Conservation (phyloP, 2,113 vertebrate species). For the Promerops cafer region DNA sequence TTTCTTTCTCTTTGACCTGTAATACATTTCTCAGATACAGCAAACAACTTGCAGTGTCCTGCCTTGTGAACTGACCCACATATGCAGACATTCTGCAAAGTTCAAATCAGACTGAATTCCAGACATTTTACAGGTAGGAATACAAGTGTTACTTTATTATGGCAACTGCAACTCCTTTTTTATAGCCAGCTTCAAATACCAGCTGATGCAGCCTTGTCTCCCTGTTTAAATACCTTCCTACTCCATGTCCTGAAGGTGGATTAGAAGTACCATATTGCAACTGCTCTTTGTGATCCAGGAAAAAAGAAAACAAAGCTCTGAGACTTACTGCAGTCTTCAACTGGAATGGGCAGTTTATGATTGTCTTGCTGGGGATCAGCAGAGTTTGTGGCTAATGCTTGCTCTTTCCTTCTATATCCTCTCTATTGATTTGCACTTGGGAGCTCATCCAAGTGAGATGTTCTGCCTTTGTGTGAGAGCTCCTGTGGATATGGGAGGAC, state of each 20-base stretch:
- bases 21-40: accelerated
- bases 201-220: not conserved
- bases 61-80: not conserved
- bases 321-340: not conserved
- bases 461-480: not conserved
- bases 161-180: not conserved
- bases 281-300: not conserved
- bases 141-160: not conserved
- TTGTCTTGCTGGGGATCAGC: not conserved
- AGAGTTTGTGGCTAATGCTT: not conserved
- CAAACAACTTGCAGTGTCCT: not conserved
- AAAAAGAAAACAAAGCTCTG: not conserved
- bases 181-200: not conserved
- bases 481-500: not conserved
- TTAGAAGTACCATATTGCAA: not conserved
- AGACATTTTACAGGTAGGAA: not conserved
- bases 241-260: not conserved
- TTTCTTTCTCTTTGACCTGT: not conserved
- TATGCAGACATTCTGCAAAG: not conserved
- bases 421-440: not conserved
- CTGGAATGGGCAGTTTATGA: not conserved
- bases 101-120: not conserved
- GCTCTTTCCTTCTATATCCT: not conserved
- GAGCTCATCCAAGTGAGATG: not conserved
- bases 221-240: not conserved